Conservation (phyloP, 2,888 invertebrate genomes). For the Gisinianus flammeolus region DNA sequence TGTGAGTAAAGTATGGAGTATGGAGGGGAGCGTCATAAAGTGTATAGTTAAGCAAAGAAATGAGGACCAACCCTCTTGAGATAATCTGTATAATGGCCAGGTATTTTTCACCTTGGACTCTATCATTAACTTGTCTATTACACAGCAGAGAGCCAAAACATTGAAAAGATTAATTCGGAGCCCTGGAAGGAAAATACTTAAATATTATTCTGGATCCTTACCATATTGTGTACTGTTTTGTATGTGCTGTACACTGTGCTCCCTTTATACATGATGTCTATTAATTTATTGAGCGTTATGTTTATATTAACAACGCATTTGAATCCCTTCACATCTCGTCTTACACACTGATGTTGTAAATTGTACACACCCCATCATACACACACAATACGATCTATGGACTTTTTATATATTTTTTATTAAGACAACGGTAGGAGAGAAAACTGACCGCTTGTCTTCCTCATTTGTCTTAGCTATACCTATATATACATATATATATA, state of each 20-base stretch:
- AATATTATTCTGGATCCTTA: slow-evolving; percentile 21
- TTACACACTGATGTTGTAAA: too few species aligned
- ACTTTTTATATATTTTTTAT: too few species aligned
- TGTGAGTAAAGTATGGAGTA: too few species aligned
- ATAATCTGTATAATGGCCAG: slow-evolving; percentile 41
- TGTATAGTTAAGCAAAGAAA: slow-evolving; percentile 7
- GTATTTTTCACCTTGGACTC: slow-evolving; percentile 45
- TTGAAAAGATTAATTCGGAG: slow-evolving; percentile 46
- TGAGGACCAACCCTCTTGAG: slow-evolving; percentile 21
- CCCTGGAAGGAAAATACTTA: slow-evolving; percentile 3
- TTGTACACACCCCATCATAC: too few species aligned
- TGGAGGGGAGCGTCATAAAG: too few species aligned
- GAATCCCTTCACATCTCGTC: too few species aligned
- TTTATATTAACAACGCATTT: too few species aligned
- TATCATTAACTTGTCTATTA: slow-evolving; percentile 49
- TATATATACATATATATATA: not conserved
- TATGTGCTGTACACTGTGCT: not conserved
- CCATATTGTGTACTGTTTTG: not conserved
- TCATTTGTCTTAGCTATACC: too few species aligned
- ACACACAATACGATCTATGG: too few species aligned
- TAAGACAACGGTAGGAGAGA: too few species aligned
- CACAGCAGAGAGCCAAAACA: slow-evolving; percentile 43
- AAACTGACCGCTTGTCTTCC: not conserved
- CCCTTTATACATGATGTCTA: too few species aligned
- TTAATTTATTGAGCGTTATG: too few species aligned